A percentile compares a stretch with the other conserved stretches of the same genome.
phyloP scores from a whole-genome alignment of 1,140 invertebrate species.

The Drosophila virilis region DNA sequence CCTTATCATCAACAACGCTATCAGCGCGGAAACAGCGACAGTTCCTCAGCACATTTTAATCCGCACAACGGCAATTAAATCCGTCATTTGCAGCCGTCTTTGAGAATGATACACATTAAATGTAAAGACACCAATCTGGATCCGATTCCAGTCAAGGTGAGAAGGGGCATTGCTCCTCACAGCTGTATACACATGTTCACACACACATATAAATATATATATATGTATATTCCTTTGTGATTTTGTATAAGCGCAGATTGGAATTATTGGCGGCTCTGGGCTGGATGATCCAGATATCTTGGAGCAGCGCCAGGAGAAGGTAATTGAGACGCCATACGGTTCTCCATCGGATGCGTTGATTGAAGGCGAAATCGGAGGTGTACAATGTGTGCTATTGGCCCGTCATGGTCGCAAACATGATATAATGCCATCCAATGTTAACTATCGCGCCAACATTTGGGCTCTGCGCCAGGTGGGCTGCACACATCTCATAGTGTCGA shows the following conservation, averaged over 20 bases:
- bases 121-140: constrained; percentile 76
- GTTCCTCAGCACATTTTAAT: constrained; percentile 55
- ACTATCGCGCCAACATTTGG: constrained; percentile 99
- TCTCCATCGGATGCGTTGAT: constrained; percentile 93
- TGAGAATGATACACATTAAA: constrained; percentile 70
- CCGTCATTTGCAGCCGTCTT: constrained; percentile 18
- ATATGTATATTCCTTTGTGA: not conserved
- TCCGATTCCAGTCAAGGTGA: constrained; percentile 73
- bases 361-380: constrained; percentile 89
- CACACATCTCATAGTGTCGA: constrained; percentile 93
- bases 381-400: constrained; percentile 91
- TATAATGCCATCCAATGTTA: constrained; percentile 90
- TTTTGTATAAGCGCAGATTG: constrained; percentile 87
- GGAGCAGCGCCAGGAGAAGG: constrained; percentile 87
- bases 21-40: constrained; percentile 54
- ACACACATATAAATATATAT: not conserved
- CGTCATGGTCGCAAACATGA: constrained; percentile 95
- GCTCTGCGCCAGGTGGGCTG: constrained; percentile 94
- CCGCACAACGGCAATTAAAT: constrained; percentile 10
- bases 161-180: not conserved
- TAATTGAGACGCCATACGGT: constrained; percentile 93
- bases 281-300: constrained; percentile 94
- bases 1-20: constrained; percentile 63
- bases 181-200: not conserved
- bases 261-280: constrained; percentile 98